phyloP scores from a whole-genome alignment of 2,888 invertebrate species.

The Himalopsyche japonica region DNA sequence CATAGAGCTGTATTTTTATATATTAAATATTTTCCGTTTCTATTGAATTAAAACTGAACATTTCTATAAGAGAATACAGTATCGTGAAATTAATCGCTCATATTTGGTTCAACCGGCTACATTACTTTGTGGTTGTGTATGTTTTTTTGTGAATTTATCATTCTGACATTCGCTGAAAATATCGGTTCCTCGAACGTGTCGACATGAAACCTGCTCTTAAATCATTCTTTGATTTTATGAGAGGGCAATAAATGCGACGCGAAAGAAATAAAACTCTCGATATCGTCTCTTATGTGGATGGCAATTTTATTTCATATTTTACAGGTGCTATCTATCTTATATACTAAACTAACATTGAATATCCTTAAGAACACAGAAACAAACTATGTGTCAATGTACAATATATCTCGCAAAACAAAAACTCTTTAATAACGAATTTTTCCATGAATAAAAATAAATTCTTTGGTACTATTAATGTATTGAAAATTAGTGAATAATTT shows the following conservation, averaged over 20 bases:
- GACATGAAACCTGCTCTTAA: conserved; percentile 21
- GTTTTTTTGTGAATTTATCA: conserved; percentile 23
- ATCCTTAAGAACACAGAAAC: no score
- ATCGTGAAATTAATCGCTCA: background rate
- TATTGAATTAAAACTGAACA: no score
- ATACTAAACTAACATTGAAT: background rate
- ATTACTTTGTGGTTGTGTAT: background rate
- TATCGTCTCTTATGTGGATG: background rate
- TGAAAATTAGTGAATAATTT: no score
- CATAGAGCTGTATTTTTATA: no score
- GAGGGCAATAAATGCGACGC: conserved; percentile 24
- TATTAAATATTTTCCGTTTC: no score
- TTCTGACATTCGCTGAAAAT: conserved; percentile 11
- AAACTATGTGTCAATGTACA: no score
- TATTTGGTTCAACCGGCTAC: background rate
- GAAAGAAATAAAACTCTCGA: conserved; percentile 18
- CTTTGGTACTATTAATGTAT: no score
- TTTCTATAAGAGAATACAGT: no score
- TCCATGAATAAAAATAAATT: no score
- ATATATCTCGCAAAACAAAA: no score
- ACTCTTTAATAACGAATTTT: no score
- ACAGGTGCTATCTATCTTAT: background rate
- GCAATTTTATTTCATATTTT: background rate
- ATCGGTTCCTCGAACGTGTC: conserved; percentile 15
- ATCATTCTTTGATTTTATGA: conserved; percentile 26